A percentile compares a stretch with the other conserved stretches of the same genome.
Evolutionary conservation across 2,888 invertebrate genomes (phyloP).

Genomic region (Ephialtes manifestator): DNA sequence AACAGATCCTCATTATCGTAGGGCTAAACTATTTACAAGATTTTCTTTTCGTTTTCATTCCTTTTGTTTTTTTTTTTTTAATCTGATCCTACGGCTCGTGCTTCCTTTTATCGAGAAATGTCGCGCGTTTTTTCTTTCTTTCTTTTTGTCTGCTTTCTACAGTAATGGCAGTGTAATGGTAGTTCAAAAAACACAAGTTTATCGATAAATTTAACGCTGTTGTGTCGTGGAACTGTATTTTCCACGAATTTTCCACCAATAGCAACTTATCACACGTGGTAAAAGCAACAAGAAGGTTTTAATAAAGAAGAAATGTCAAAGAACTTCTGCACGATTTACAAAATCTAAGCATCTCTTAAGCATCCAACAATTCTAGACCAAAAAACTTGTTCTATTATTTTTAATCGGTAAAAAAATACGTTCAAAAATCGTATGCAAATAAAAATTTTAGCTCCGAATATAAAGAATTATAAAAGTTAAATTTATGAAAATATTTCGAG

Average conservation of each 20-base stretch:
- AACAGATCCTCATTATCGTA: conserved; percentile 68
- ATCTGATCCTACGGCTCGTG: conserved; percentile 53
- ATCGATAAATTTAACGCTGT: conserved; percentile 38
- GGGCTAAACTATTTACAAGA: conserved; percentile 68
- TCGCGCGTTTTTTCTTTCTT: conserved; percentile 39
- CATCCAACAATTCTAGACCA: too few relatives aligned
- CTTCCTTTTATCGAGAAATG: conserved; percentile 62
- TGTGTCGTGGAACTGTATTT: neutral
- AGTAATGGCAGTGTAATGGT: conserved; percentile 68
- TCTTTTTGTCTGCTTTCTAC: conserved; percentile 46
- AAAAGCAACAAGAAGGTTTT: neutral
- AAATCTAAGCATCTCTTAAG: neutral
- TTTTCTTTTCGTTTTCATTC: conserved; percentile 36
- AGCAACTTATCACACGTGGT: neutral
- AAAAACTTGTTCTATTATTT: too few relatives aligned
- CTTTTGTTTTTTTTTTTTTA: conserved; percentile 11
- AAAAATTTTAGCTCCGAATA: too few relatives aligned
- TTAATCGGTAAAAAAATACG: too few relatives aligned
- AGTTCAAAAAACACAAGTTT: conserved; percentile 21
- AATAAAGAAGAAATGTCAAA: conserved; percentile 11
- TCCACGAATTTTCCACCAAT: neutral
- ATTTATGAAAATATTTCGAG: too few relatives aligned
- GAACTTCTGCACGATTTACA: neutral
- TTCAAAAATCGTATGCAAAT: too few relatives aligned
- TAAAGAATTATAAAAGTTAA: too few relatives aligned